These are phyloP conservation scores for Otolemur crassicaudatus DNA, from an alignment of 2,797 vertebrate genomes.

Conservation along the genomic window DNA sequence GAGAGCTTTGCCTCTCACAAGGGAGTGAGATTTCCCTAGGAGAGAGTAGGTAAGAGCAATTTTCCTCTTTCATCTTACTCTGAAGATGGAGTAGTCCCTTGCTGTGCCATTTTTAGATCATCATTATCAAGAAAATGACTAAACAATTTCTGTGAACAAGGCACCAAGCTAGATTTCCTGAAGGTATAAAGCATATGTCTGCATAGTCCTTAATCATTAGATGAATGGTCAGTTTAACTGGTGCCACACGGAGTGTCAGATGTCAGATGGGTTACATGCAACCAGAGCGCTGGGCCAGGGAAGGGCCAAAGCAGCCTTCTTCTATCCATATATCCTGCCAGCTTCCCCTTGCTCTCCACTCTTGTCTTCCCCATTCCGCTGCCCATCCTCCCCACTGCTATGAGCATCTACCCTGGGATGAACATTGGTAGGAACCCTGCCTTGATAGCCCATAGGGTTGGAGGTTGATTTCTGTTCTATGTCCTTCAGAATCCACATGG, in stretches of 20 bases:
- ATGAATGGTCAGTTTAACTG: neutral
- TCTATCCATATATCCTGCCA: accelerated
- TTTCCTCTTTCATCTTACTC: too few relatives aligned
- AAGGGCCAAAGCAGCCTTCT: neutral
- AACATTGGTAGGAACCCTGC: neutral
- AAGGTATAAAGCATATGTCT: neutral
- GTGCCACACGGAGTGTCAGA: neutral
- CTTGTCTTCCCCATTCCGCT: neutral
- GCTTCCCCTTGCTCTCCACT: neutral
- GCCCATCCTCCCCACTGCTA: neutral
- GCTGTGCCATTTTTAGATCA: neutral
- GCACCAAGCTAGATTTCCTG: neutral
- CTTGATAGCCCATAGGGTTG: neutral
- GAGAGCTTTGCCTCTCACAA: neutral
- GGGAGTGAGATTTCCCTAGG: neutral
- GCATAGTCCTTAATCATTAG: neutral
- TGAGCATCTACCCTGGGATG: neutral
- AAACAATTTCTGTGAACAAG: neutral
- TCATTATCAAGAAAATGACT: neutral
- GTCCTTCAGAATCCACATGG: neutral
- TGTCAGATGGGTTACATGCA: neutral
- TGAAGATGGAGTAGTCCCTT: neutral
- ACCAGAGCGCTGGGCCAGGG: neutral
- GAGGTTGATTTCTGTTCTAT: neutral
- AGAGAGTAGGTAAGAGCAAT: neutral